These are phyloP conservation scores for Euura lappo DNA, from an alignment of 1,140 invertebrate species.

Conservation along the genomic window DNA sequence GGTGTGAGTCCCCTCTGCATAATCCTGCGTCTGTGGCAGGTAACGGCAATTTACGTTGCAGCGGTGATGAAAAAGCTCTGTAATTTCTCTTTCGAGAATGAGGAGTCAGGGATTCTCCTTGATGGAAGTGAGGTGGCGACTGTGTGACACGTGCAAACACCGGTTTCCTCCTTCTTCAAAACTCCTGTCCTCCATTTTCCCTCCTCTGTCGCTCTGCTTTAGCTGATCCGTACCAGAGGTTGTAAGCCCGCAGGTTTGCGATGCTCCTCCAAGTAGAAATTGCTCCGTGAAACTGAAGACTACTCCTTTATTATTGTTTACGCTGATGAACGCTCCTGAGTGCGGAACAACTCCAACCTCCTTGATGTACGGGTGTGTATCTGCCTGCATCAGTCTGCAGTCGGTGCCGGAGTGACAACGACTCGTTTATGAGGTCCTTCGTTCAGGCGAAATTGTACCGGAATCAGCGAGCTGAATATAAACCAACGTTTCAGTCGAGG, in stretches of 20 bases:
- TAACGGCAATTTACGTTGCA: background rate
- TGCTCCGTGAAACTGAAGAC: conserved; percentile 1
- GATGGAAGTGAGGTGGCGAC: background rate
- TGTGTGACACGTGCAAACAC: background rate
- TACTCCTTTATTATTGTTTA: background rate
- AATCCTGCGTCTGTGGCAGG: background rate
- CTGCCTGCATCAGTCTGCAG: background rate
- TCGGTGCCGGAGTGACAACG: too few relatives aligned
- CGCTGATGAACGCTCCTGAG: background rate
- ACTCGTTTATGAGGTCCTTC: too few relatives aligned
- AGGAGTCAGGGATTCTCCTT: background rate
- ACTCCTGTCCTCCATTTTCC: background rate
- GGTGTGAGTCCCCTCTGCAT: background rate
- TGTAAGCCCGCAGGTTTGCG: background rate
- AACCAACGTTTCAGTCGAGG: background rate
- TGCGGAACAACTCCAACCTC: background rate
- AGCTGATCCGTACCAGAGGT: background rate
- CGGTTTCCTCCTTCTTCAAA: background rate
- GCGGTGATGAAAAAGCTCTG: background rate
- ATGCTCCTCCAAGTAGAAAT: conserved; percentile 1
- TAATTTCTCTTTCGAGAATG: too few relatives aligned
- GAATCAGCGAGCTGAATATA: background rate
- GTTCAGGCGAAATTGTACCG: too few relatives aligned
- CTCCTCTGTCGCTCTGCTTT: background rate
- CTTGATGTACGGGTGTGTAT: too few relatives aligned